Conservation (phyloP, 2,888 invertebrate species). For the Spodoptera exigua region DNA sequence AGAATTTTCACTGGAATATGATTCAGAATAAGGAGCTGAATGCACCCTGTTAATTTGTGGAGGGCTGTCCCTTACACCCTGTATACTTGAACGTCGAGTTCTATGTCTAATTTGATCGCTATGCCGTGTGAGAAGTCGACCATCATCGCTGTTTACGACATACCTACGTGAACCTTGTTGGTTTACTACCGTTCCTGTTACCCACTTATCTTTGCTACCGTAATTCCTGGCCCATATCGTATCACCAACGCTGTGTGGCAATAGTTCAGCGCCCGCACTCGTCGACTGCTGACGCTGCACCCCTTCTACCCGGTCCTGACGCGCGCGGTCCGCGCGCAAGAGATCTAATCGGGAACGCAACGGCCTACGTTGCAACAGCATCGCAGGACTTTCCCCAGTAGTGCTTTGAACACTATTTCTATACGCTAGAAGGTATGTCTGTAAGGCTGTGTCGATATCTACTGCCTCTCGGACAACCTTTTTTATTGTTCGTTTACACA, state of each 20-base stretch:
- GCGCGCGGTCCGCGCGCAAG: not conserved
- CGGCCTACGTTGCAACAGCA: slow-evolving; percentile 22
- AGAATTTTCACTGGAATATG: too few relatives aligned
- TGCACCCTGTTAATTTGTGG: too few relatives aligned
- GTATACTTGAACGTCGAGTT: too few relatives aligned
- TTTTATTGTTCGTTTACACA: slow-evolving; percentile 15
- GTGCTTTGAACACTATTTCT: slow-evolving; percentile 13
- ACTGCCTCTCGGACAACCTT: slow-evolving; percentile 5
- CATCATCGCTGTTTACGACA: too few relatives aligned
- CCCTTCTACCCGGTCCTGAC: not conserved
- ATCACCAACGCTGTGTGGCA: not conserved
- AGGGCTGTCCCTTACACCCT: too few relatives aligned
- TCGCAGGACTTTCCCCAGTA: slow-evolving; percentile 22
- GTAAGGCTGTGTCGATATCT: slow-evolving; percentile 24
- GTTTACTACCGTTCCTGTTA: not conserved
- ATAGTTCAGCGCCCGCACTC: not conserved
- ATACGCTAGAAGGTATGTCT: slow-evolving; percentile 21
- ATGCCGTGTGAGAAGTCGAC: too few relatives aligned
- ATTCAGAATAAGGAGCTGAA: too few relatives aligned
- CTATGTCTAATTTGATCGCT: too few relatives aligned
- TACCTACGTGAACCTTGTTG: too few relatives aligned
- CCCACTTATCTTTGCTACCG: not conserved
- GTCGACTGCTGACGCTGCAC: not conserved
- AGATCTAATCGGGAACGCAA: slow-evolving; percentile 24
- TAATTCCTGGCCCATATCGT: not conserved